These are phyloP conservation scores for Willowsia nigromaculata DNA, from an alignment of 2,888 invertebrate genomes.

Conservation along the genomic window DNA sequence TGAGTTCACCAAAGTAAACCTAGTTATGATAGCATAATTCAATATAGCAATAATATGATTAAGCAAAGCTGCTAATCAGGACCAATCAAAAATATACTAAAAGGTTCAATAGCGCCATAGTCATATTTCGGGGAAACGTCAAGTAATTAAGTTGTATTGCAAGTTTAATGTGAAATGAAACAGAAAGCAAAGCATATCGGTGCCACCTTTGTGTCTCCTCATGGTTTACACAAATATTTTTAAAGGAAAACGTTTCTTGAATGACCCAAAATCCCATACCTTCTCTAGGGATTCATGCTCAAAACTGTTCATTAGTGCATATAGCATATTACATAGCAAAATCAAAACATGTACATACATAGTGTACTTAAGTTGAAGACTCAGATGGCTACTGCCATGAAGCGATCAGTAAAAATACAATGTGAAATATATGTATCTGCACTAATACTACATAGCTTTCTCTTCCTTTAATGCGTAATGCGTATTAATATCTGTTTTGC, in stretches of 20 bases:
- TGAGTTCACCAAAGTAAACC: constrained; percentile 8
- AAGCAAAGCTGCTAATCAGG: constrained; percentile 55
- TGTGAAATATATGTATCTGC: neutral
- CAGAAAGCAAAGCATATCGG: neutral
- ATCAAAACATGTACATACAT: neutral
- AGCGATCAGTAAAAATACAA: neutral
- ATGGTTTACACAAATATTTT: neutral
- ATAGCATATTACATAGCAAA: neutral
- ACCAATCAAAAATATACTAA: constrained; percentile 2
- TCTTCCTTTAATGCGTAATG: constrained; percentile 37
- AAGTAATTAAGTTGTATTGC: neutral
- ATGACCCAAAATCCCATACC: constrained; percentile 38
- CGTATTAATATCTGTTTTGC: neutral
- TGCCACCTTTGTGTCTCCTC: constrained; percentile 22
- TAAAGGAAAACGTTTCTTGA: constrained; percentile 19
- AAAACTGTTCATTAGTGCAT: neutral
- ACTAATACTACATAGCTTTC: constrained; percentile 29
- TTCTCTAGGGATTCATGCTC: neutral
- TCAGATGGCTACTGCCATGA: no score
- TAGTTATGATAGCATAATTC: no score
- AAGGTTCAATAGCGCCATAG: neutral
- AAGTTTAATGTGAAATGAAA: neutral
- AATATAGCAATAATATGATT: constrained; percentile 59
- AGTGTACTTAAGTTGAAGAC: no score
- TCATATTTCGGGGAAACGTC: neutral